These are phyloP conservation scores for Dromococcyx pavoninus DNA, from an alignment of 2,797 vertebrate species.

Conservation along the genomic window DNA sequence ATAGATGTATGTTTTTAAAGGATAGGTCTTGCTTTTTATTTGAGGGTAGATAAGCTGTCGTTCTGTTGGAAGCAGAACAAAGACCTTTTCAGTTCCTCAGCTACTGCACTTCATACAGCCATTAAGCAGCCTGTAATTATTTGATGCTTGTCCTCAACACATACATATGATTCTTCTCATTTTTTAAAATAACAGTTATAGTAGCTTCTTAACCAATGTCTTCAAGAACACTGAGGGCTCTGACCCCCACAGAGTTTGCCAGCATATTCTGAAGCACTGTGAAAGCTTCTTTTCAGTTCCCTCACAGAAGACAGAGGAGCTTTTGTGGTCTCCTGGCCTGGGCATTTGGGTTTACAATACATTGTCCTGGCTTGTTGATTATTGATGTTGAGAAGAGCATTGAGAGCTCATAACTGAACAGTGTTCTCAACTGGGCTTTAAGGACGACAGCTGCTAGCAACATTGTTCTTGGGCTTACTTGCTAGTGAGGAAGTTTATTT, in stretches of 20 bases:
- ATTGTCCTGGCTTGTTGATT: constrained; percentile 12
- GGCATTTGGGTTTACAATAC: neutral
- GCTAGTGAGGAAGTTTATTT: constrained; percentile 35
- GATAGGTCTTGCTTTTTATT: neutral
- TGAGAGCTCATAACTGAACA: constrained; percentile 37
- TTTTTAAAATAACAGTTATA: constrained; percentile 33
- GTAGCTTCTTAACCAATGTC: neutral
- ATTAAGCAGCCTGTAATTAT: neutral
- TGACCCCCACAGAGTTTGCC: neutral
- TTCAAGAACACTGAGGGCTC: neutral
- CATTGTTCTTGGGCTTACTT: constrained; percentile 16
- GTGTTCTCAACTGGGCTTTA: constrained; percentile 7
- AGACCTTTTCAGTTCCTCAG: neutral
- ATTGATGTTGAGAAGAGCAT: constrained; percentile 13
- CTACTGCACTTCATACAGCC: neutral
- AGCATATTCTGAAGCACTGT: neutral
- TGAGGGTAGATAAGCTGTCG: neutral
- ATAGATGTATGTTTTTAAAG: neutral
- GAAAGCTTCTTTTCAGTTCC: constrained; percentile 47
- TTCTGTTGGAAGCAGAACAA: constrained; percentile 8
- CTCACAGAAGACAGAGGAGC: neutral
- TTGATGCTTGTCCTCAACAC: neutral
- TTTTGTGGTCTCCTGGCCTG: constrained; percentile 41
- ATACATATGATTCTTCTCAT: neutral
- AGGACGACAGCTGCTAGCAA: constrained; percentile 40